Base-by-base conservation (phyloP, 2,888 invertebrate genomes). In the Drosophila nigricruria region DNA sequence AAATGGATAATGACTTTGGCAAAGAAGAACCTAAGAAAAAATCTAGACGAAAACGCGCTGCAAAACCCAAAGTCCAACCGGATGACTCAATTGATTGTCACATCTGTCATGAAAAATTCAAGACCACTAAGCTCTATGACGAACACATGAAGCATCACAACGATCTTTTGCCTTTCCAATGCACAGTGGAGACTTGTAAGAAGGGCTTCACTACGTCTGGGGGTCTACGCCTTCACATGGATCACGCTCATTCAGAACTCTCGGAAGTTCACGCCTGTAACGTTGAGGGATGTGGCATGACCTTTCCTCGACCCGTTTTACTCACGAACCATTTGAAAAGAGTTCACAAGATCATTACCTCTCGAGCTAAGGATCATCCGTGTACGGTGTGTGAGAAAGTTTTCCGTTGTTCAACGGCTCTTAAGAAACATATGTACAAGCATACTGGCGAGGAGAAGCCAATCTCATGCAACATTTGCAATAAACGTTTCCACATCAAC, bases 401-500 rank as follows among this genome's bases (percentile, higher is more conserved):
- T 0, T 91, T 92, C 49, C 90, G 91, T 18, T 92, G 92, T 57
- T 87, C 91, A 5, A 91, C 90, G 61, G 91, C 92, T 0, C 82
- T 92, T 0, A 92, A 90, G 56, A 92, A 92, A 34, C 92, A 92
- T 54, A 92, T 91, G 81, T 92, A 91, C 43, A 89, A 92, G 36
- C 92, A 92, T 62, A 92, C 90, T 5, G 92, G 92, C n/a, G 86
- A 92, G 68, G 90, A 91, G 45, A 59, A 91, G 50, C 92, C 92
- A 1, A 90, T 91, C 42, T 89, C 90, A 2, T 92, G 92, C 45
- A 86, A 89, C 50, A 91, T 91, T n/a, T 92, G 92, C 12, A 85
- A 88, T 27, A 92, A 91, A 47, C 87, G 92, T 0, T 92, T 92
- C 57, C 91, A 91, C 30, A 92, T 91, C 5, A 91, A 90, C 43